These are phyloP conservation scores for Agrochola lychnidis DNA, from an alignment of 2,888 invertebrate species.

Conservation along the genomic window DNA sequence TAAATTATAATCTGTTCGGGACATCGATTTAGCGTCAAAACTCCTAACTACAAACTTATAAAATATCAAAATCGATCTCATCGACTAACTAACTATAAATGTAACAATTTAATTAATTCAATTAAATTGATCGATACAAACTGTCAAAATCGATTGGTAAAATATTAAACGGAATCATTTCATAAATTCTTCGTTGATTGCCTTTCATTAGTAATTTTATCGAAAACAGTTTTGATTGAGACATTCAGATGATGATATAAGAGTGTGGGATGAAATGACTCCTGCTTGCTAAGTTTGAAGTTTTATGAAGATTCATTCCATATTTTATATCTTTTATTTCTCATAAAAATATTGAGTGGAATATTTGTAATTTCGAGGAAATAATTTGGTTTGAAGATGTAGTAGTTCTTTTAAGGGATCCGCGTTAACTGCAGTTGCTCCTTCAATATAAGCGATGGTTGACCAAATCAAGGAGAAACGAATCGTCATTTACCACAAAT, in stretches of 20 bases:
- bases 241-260: conserved; percentile 38
- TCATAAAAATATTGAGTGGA: conserved; percentile 19
- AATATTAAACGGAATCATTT: conserved; percentile 56
- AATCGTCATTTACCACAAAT: background rate
- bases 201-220: conserved; percentile 54
- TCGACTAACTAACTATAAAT: conserved; percentile 44
- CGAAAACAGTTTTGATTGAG: conserved; percentile 59
- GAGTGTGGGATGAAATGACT: conserved; percentile 47
- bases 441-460: background rate
- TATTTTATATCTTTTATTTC: conserved; percentile 27
- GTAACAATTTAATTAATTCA: conserved; percentile 61
- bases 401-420: background rate
- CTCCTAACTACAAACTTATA: conserved; percentile 44
- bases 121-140: conserved; percentile 59
- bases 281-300: conserved; percentile 29
- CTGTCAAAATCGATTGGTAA: conserved; percentile 61
- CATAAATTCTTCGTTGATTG: conserved; percentile 61
- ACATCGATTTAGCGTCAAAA: conserved; percentile 36
- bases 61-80: conserved; percentile 30
- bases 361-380: conserved; percentile 13
- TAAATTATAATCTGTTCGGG: conserved; percentile 11
- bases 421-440: background rate
- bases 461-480: background rate
- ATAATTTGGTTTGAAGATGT: background rate
- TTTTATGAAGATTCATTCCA: conserved; percentile 41